These are phyloP conservation scores for Lydus trimaculatus DNA, from an alignment of 2,888 invertebrate species.

Conservation along the genomic window DNA sequence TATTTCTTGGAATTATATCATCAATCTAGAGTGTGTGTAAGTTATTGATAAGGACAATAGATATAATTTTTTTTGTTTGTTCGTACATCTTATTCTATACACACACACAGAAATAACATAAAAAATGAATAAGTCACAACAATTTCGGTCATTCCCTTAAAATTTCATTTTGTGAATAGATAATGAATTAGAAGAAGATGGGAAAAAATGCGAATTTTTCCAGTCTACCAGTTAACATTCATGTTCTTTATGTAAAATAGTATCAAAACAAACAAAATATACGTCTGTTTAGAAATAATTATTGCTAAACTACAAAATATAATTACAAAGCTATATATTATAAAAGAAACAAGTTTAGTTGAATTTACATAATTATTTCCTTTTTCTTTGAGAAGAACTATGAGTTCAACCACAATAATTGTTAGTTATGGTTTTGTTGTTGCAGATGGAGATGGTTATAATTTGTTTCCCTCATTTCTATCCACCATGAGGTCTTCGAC, in stretches of 20 bases:
- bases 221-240: too few species aligned
- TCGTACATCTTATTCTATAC: too few species aligned
- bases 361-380: neutral
- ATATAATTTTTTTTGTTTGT: neutral
- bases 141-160: too few species aligned
- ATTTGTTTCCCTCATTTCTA: conserved; percentile 1
- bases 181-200: too few species aligned
- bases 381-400: neutral
- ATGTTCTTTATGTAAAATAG: too few species aligned
- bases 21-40: conserved; percentile 21
- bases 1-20: conserved; percentile 43
- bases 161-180: too few species aligned
- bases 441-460: conserved; percentile 2
- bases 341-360: neutral
- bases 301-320: neutral
- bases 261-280: too few species aligned
- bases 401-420: neutral
- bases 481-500: conserved; percentile 1
- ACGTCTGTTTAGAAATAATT: too few species aligned
- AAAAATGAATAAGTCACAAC: too few species aligned
- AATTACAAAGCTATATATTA: neutral
- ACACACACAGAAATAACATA: too few species aligned
- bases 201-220: too few species aligned
- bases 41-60: neutral
- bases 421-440: conserved; percentile 4